These are phyloP conservation scores for Ictalurus furcatus DNA, from an alignment of 2,113 vertebrate genomes.

Conservation along the genomic window DNA sequence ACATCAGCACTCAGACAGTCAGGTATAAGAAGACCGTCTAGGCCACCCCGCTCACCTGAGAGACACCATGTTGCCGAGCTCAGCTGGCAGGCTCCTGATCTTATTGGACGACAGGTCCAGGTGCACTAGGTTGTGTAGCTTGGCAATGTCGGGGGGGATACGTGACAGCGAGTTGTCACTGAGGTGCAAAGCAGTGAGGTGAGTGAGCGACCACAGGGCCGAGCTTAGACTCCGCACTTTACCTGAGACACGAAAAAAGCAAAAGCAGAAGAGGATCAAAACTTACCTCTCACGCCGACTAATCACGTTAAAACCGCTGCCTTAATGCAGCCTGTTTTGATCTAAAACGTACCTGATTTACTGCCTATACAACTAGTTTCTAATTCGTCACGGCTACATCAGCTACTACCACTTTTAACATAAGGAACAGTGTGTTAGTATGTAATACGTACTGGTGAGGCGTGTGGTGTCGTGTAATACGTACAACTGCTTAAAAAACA, in stretches of 20 bases:
- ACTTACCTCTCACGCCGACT: neutral
- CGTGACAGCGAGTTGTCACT: conserved; percentile 96
- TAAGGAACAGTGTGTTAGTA: neutral
- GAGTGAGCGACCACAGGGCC: conserved; percentile 93
- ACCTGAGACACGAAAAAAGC: conserved; percentile 67
- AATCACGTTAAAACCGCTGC: neutral
- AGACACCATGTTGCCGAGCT: conserved; percentile 99
- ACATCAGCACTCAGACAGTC: neutral
- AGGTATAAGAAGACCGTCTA: conserved; percentile 55
- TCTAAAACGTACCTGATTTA: neutral
- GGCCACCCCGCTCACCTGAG: conserved; percentile 81
- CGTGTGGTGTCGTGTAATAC: neutral
- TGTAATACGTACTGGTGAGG: neutral
- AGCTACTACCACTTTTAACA: neutral
- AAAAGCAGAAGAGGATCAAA: neutral
- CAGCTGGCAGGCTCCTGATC: conserved; percentile 97
- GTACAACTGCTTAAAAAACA: neutral
- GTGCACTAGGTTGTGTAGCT: conserved; percentile 97
- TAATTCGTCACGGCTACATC: neutral
- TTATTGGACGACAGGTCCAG: conserved; percentile 98
- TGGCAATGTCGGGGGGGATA: conserved; percentile 98
- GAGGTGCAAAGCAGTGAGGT: conserved; percentile 96
- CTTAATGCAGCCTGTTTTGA: neutral
- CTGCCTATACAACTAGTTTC: neutral
- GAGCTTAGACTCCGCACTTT: conserved; percentile 95